Base-by-base conservation (phyloP, 2,113 vertebrate genomes). In the Chrysemys picta region DNA sequence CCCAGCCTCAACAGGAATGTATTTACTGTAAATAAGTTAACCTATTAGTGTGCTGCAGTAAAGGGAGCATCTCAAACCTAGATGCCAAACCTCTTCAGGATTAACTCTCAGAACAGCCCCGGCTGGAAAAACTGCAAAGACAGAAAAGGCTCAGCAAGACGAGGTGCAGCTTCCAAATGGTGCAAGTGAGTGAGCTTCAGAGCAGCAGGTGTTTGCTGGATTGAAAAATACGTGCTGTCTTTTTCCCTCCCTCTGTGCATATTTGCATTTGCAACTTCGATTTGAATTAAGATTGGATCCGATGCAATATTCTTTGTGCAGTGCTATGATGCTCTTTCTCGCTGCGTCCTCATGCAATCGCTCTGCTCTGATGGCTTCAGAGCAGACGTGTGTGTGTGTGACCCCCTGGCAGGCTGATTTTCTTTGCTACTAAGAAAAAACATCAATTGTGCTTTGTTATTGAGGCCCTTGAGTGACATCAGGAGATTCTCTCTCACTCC, bases 371-470 rank as follows among this genome's bases (percentile, higher is more conserved):
- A 13, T 19, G 12, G 10, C 22, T 69, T 2, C 17, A 38, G 12
- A 12, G 0, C 3, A 6, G 31, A 35, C 5, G 8, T 0, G 0
- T 2, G 7, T 3, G 42, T 29, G 14, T 10, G 2, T 8, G 57
- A 5, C 53, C 57, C 75, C 86, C 4, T 0, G 9, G 38, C 47
- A 72, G 79, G 52, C 16, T 7, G 79, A 12, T 14, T 91, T 89
- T 49, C 45, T 49, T 4, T 91, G 65, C 59, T 76, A 42, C n/a
- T 1, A 6, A 45, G 82, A 76, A 86, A 4, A 7, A 72, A 13
- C 82, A 93, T 35, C 87, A 78, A 19, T 4, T 53, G 13, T 6
- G 76, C 92, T 91, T 95, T 50, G 93, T 89, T 49, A 76, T 38
- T 85, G n/a, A 75, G 88, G 76, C 47, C 53, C 84, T 84, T 56